Evolutionary conservation across 1,140 invertebrate genomes (phyloP), one percentile per base, ranked within the genome.

Genomic region (Nilaparvata lugens): DNA sequence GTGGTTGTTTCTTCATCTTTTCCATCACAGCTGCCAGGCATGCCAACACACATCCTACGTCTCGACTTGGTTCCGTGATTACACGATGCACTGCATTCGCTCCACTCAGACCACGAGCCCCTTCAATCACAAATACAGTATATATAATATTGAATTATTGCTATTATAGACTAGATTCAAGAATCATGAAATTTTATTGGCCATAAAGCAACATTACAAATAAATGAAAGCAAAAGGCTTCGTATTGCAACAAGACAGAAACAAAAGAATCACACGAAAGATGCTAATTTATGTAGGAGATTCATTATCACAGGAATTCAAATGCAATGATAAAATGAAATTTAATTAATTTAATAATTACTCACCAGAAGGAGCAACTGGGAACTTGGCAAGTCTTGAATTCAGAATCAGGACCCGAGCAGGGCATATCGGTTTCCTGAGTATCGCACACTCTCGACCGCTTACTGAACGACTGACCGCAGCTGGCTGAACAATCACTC

Each of bases 401-500:
- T 14, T 48, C 16, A 2, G 21, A 19, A 11, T 18, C 45, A 6
- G 45, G 45, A 1, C 45, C 45, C 13, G 21, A 19, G 18, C 45
- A 48, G 21, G 45, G 45, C 4, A 48, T 19, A 6, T 23, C 45
- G 21, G 45, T 18, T 48, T 11, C 21, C 18, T 48, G 16, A 5
- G 45, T 48, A 16, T 48, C 70, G 62, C 81, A 83, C 58, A 76
- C 71, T 42, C 80, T 69, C 61, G 75, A 72, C 1, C 75, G 61
- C 19, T 58, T 67, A 24, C 74, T 74, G 1, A 86, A 71, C 0
- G 85, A 84, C 25, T 78, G 83, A 5, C 84, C 85, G 72, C 86
- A 87, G 2, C 77, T 79, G 57, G 82, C 73, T 2, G 78, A 80
- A 66, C 85, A 88, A 2, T 70, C 62, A 14, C 77, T 75, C 77